These are phyloP conservation scores for Catharus fuscescens DNA, from an alignment of 2,113 vertebrate species.

Conservation along the genomic window DNA sequence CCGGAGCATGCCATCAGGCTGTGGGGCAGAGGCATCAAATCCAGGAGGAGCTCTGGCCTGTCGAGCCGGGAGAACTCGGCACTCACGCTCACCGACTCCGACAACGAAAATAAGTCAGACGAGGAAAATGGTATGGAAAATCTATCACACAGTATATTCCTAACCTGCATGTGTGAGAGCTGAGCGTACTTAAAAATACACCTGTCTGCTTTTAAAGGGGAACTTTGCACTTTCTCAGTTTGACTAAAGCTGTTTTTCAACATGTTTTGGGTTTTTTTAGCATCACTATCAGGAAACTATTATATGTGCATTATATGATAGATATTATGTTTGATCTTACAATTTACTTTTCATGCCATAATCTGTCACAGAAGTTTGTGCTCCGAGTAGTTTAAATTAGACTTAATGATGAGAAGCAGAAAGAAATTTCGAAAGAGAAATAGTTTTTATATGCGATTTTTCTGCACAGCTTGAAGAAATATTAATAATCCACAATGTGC, in stretches of 20 bases:
- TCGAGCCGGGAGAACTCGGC: constrained; percentile 93
- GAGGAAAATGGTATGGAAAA: constrained; percentile 83
- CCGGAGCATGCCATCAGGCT: constrained; percentile 91
- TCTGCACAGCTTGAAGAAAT: constrained; percentile 8
- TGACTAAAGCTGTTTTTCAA: neutral
- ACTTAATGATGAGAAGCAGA: constrained; percentile 53
- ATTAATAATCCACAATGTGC: neutral
- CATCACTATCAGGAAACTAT: neutral
- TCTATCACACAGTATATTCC: neutral
- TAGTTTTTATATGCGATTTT: neutral
- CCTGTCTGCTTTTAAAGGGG: neutral
- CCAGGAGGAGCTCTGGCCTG: constrained; percentile 88
- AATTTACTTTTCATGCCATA: constrained; percentile 42
- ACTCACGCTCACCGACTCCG: constrained; percentile 92
- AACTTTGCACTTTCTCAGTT: neutral
- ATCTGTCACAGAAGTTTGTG: constrained; percentile 44
- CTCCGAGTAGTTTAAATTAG: constrained; percentile 1
- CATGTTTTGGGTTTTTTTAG: neutral
- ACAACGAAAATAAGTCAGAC: constrained; percentile 93
- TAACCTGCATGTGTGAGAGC: neutral
- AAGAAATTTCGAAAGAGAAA: constrained; percentile 33
- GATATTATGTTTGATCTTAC: neutral
- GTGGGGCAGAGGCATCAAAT: constrained; percentile 90
- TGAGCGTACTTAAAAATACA: neutral
- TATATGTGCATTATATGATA: neutral